Conservation (phyloP, 30 jellyfish, hydroid and myxozoan species). For the Turritopsis dohrnii region DNA sequence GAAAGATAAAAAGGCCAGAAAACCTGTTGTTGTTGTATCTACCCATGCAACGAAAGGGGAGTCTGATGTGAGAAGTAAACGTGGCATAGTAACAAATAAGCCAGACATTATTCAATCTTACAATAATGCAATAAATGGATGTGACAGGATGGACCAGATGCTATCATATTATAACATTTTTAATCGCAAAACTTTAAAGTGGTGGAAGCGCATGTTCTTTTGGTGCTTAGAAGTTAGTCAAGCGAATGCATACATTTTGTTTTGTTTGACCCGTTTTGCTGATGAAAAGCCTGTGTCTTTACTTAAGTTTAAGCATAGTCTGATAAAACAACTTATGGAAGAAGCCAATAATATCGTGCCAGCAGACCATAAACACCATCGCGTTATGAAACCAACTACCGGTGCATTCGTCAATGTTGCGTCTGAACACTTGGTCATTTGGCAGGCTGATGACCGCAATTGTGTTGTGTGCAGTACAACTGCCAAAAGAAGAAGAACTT, state of each 20-base stretch:
- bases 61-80: neutral
- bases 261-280: neutral
- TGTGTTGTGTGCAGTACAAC: slow-evolving; percentile 30
- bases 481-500: slow-evolving; percentile 3
- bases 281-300: neutral
- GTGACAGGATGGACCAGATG: slow-evolving; percentile 24
- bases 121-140: neutral
- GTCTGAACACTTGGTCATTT: neutral
- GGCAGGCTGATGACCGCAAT: slow-evolving; percentile 1
- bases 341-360: fast-evolving
- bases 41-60: neutral
- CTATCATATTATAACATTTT: neutral
- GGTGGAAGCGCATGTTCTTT: slow-evolving; percentile 13
- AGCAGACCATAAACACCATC: neutral
- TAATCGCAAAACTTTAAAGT: neutral
- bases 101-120: neutral
- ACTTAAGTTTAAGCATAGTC: neutral
- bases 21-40: slow-evolving; percentile 27
- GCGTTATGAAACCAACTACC: neutral
- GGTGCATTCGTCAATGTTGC: neutral
- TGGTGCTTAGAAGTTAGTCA: neutral
- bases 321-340: neutral
- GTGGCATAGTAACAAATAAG: neutral
- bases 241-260: slow-evolving; percentile 3
- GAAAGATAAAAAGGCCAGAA: slow-evolving; percentile 31